Conservation (phyloP, 53 echinoderm and acorn worm genomes). For the Arbacia lixula region DNA sequence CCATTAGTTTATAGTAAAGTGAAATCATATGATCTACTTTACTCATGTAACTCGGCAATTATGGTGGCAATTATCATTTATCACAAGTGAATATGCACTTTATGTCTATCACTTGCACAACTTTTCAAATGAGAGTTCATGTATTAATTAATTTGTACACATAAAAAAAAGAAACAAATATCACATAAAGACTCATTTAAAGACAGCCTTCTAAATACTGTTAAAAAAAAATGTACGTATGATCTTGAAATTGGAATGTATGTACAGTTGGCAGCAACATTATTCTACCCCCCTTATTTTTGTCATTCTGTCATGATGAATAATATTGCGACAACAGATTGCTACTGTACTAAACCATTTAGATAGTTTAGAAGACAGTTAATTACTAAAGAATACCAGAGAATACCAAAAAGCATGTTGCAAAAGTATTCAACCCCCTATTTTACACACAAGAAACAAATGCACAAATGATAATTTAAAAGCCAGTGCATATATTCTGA, state of each 20-base stretch:
- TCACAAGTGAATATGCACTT: conserved; percentile 25
- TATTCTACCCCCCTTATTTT: no score
- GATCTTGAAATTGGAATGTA: conserved; percentile 21
- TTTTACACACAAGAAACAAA: no score
- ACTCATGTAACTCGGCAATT: conserved; percentile 30
- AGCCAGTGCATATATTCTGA: no score
- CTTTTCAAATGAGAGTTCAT: conserved; percentile 30
- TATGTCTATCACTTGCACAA: conserved; percentile 30
- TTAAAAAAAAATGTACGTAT: conserved; percentile 16
- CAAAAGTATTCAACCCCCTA: no score
- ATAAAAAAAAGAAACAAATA: conserved; percentile 18
- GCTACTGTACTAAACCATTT: no score
- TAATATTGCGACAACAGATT: no score
- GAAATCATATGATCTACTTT: conserved; percentile 30
- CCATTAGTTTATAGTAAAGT: conserved; percentile 27
- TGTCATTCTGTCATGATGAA: no score
- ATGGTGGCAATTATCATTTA: conserved; percentile 26
- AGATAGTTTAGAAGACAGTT: no score
- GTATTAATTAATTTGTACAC: conserved; percentile 22
- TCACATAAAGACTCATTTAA: conserved; percentile 16
- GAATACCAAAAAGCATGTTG: no score
- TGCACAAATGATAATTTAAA: no score
- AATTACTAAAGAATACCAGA: no score
- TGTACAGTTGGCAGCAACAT: no score
- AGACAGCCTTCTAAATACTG: conserved; percentile 30